These are phyloP conservation scores for human (Homo sapiens) DNA, from an alignment of 2,113 vertebrate species.

Conservation along the genomic window DNA sequence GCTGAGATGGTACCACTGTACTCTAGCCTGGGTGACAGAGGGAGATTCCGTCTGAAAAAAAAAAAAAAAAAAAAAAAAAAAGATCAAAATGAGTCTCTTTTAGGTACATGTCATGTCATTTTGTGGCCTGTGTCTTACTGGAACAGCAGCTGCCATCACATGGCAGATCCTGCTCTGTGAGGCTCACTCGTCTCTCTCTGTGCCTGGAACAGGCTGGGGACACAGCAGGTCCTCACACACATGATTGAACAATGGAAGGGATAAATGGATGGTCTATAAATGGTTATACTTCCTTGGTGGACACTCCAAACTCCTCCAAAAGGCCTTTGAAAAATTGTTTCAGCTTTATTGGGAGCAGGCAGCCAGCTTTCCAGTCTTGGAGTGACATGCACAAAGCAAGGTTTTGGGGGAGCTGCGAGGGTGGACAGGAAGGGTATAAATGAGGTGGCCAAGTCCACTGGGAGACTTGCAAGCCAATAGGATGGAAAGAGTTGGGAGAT, in stretches of 20 bases:
- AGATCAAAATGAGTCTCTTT: fast-evolving
- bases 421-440: background rate
- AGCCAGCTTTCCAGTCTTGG: background rate
- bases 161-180: background rate
- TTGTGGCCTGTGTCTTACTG: background rate
- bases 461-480: fast-evolving
- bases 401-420: background rate
- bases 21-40: too few species aligned
- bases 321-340: background rate
- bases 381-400: background rate
- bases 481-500: background rate
- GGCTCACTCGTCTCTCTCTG: fast-evolving
- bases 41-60: too few species aligned
- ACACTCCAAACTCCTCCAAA: background rate
- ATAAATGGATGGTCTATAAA: too few species aligned
- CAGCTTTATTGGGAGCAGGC: background rate
- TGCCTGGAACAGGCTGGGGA: background rate
- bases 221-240: background rate
- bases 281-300: background rate
- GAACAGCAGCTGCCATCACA: fast-evolving
- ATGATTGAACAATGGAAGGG: fast-evolving
- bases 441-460: fast-evolving
- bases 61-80: too few species aligned
- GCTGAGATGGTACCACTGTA: too few species aligned
- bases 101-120: fast-evolving